Evolutionary conservation across 2,797 vertebrate species (phyloP).

Genomic region (Alfaro cultratus): DNA sequence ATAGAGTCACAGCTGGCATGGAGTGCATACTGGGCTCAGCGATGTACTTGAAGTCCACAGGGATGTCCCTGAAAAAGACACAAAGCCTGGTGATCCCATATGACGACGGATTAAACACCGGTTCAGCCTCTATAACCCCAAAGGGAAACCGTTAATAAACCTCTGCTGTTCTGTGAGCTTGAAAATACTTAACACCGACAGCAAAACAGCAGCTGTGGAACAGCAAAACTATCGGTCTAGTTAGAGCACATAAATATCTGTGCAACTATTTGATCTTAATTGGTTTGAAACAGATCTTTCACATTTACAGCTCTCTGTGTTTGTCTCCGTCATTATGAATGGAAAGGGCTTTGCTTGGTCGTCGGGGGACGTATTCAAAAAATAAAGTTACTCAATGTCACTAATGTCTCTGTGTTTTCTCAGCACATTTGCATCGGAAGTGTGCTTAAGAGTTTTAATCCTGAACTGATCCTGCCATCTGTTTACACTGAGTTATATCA

Average conservation of each 20-base stretch:
- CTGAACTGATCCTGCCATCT: slow-evolving; percentile 12
- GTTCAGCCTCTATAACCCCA: slow-evolving; percentile 8
- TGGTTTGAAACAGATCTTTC: slow-evolving; percentile 27
- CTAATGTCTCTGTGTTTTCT: slow-evolving; percentile 1
- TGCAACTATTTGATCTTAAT: slow-evolving; percentile 25
- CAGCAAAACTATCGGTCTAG: slow-evolving; percentile 1
- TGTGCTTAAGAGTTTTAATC: slow-evolving; percentile 3
- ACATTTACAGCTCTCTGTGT: slow-evolving; percentile 1
- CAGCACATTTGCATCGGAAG: not conserved
- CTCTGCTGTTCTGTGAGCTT: not conserved
- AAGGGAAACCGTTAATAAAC: slow-evolving; percentile 16
- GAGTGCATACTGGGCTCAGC: slow-evolving; percentile 99
- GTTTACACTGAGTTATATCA: slow-evolving; percentile 23
- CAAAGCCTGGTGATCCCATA: slow-evolving; percentile 38
- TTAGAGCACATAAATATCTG: slow-evolving; percentile 24
- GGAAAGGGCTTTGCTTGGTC: not conserved
- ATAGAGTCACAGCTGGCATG: slow-evolving; percentile 97
- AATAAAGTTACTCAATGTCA: slow-evolving; percentile 9
- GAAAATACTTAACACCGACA: not conserved
- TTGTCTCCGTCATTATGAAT: slow-evolving; percentile 5
- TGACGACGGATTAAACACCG: slow-evolving; percentile 26
- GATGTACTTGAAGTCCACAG: slow-evolving; percentile 99
- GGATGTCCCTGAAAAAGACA: slow-evolving; percentile 91
- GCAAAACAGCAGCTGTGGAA: slow-evolving; percentile 4
- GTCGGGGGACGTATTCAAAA: not conserved